A percentile compares a stretch with the other conserved stretches of the same genome.
These are phyloP conservation scores for Galaxea fascicularis DNA, from an alignment of 92 coral and sea anemone species.

Conservation along the genomic window DNA sequence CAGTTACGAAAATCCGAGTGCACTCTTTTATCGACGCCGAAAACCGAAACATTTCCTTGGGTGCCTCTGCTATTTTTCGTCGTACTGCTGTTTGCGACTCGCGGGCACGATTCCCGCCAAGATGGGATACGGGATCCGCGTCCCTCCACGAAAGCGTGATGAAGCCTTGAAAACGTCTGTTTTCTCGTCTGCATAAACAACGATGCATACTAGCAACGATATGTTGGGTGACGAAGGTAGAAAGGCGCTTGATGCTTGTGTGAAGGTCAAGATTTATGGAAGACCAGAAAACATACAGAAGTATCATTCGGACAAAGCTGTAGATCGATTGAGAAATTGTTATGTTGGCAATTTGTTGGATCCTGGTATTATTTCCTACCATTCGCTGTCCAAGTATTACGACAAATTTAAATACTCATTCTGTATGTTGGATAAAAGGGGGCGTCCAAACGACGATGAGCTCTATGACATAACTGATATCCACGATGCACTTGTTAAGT, in stretches of 20 bases:
- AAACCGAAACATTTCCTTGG: too few species aligned
- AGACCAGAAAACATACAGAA: background rate
- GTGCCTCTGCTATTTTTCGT: too few species aligned
- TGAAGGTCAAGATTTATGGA: slow-evolving; percentile 8
- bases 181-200: too few species aligned
- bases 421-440: background rate
- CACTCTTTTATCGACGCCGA: too few species aligned
- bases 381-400: too few species aligned
- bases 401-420: too few species aligned
- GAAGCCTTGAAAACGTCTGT: background rate
- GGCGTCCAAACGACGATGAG: background rate
- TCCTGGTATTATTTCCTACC: too few species aligned
- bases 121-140: too few species aligned
- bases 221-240: slow-evolving; percentile 16
- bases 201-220: background rate
- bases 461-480: background rate
- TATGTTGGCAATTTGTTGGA: background rate
- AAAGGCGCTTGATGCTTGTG: slow-evolving; percentile 25
- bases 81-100: too few species aligned
- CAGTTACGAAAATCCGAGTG: too few species aligned
- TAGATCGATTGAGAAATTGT: background rate
- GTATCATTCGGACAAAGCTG: background rate
- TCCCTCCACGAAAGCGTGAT: too few species aligned
- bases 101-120: too few species aligned
- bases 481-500: background rate